Base-by-base conservation (phyloP, 2,113 vertebrate genomes). In the Pedionomus torquatus region DNA sequence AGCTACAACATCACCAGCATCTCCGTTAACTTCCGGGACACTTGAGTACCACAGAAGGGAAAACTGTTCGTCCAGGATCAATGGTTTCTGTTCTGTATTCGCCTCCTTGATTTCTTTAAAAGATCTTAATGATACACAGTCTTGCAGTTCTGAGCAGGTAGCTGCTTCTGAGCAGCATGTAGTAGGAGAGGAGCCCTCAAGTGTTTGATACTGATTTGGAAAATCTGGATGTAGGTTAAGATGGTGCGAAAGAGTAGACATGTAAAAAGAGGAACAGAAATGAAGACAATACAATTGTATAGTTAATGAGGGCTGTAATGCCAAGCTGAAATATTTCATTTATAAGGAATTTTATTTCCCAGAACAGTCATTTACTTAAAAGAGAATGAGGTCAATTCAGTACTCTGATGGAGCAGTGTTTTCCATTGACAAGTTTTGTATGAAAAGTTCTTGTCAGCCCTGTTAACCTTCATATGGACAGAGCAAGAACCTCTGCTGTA, bases 401-500 rank as follows among this genome's bases (percentile, higher is more conserved):
- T 54, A 66, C 30, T 37, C 41, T 58, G 43, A 23, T 31, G n/a
- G 26, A 63, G 5, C 43, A 49, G 9, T 9, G 33, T 51, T 81
- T 84, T 69, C 28, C 12, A 31, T 17, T 46, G 46, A 51, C 11
- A 33, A 51, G 4, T 65, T 25, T 65, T 6, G 6, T 55, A 23
- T n/a, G 23, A 54, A n/a, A 84, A 78, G 15, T 15, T 69, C 19
- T 23, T 39, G 25, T 41, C 28, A 51, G 14, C 25, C 18, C 3
- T 52, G 4, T 13, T 57, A 7, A 9, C 52, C 7, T 33, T 49
- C 41, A 46, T 13, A 24, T 11, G 25, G 14, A n/a, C 5, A 70
- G 18, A 0, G 1, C 13, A 39, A 70, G 30, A 26, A 12, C 13
- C 5, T 30, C 49, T 58, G 8, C 7, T 35, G 30, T 23, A n/a